Base-by-base conservation (phyloP, 1,140 invertebrate genomes). In the Drosophila cardini region DNA sequence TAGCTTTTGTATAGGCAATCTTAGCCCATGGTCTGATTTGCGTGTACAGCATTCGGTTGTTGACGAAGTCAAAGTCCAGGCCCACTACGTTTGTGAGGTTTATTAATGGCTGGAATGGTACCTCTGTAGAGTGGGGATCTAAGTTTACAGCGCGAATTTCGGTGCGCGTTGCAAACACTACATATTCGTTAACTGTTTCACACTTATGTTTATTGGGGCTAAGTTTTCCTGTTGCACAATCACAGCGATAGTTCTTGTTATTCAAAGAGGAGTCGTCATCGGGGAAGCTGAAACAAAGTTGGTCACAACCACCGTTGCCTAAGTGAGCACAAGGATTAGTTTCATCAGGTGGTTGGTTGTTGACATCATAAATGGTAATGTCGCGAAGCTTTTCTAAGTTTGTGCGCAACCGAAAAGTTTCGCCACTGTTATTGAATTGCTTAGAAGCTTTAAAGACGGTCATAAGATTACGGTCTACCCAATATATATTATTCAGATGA, bases 1-100 rank as follows among this genome's bases (percentile, higher is more conserved):
- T 94, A 0, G 96, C 94, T 6, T 95, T 93, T 78, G 97, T 94
- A 93, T 95, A 97, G 0, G 95, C 96, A 70, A 98, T 98, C 83
- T 95, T 95, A 0, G 97, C 96, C 95, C 96, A 97, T 0, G 97
- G 97, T 81, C 97, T 94, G 34, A 98, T 98, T 93, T 98, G 97
- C 0, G 97, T 98, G 85, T 97, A 98, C 73, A 98, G 95, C 50
- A 99, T 90, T 61, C 95, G 95, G 50, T 98, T 96, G 63, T 99
- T 96, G 0, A 94, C 94, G 81, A 97, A 98, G 92, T 99, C 98
- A 91, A 99, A 99, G 92, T 99, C 98, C 21, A 99, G 94, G 0
- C 98, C 98, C 2, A 99, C 98, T 2, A 99, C 98, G 90, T 99
- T 99, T 0, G 98, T 98, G 36, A 99, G 93, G 87, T 99, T 99